phyloP scores from a whole-genome alignment of 23 tunicate species.

The Ciona savignyi region DNA sequence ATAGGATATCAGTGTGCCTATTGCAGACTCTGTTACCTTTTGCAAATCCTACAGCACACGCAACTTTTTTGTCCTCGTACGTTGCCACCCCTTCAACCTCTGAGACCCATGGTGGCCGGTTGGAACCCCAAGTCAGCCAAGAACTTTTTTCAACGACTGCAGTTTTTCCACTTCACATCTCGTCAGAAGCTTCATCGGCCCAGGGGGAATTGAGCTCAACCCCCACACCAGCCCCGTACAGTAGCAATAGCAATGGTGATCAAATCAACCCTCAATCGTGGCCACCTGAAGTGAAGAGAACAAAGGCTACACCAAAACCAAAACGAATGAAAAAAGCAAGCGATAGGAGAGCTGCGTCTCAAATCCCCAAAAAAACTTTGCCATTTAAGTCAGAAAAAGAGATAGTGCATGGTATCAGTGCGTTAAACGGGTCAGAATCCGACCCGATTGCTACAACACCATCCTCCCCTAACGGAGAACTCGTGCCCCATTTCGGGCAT shows the following conservation, averaged over 20 bases:
- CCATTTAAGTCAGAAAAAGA: not conserved
- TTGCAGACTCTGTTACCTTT: too few relatives aligned
- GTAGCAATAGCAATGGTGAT: not conserved
- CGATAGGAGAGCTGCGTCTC: not conserved
- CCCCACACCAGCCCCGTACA: not conserved
- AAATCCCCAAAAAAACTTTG: not conserved
- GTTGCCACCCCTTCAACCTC: conserved; percentile 3
- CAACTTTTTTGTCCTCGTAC: conserved; percentile 17
- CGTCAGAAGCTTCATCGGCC: conserved; percentile 15
- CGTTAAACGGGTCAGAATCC: not conserved
- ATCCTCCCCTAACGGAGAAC: conserved; percentile 20
- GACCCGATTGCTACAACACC: conserved; percentile 20
- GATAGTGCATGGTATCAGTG: not conserved
- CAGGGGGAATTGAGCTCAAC: conserved; percentile 2
- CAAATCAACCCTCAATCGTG: not conserved
- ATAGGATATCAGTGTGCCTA: too few relatives aligned
- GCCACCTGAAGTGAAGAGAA: not conserved
- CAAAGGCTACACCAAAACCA: not conserved
- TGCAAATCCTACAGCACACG: conserved; percentile 17
- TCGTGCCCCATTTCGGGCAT: not conserved
- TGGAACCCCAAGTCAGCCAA: not conserved
- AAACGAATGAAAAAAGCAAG: not conserved
- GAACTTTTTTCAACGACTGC: not conserved
- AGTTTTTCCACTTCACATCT: not conserved
- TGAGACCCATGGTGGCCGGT: not conserved